Percentiles rank a stretch among this genome's conserved stretches.
Evolutionary conservation across 1,140 invertebrate species (phyloP).

Genomic region (Apis florea): DNA sequence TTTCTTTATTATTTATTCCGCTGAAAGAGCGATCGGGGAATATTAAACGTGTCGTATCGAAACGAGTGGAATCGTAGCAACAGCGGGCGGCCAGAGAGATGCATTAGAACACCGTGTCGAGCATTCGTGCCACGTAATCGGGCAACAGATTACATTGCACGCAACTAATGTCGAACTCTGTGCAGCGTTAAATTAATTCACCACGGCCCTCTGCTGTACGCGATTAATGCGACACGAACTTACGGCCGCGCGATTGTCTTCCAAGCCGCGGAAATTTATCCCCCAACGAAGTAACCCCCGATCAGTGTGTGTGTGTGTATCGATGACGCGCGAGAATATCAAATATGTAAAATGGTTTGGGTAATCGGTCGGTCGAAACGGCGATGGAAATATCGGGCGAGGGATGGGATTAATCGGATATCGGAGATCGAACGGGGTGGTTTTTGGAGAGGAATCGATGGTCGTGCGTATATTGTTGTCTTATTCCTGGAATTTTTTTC

Average conservation of each 20-base stretch:
- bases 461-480: no score
- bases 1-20: no score
- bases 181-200: conserved; percentile 60
- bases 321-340: background rate
- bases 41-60: conserved; percentile 49
- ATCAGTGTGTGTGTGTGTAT: background rate
- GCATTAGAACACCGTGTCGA: conserved; percentile 34
- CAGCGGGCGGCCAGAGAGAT: conserved; percentile 44
- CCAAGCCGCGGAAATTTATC: background rate
- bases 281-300: background rate
- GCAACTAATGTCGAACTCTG: conserved; percentile 62
- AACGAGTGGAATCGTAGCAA: conserved; percentile 61
- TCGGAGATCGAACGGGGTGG: no score
- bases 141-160: conserved; percentile 61
- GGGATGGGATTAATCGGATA: background rate
- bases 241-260: conserved; percentile 14
- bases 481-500: no score
- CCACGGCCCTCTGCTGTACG: conserved; percentile 45
- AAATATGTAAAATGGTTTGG: background rate
- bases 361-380: background rate
- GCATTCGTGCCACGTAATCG: conserved; percentile 60
- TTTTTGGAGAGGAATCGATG: no score
- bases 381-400: background rate
- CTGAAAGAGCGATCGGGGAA: background rate
- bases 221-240: conserved; percentile 59